A percentile compares a stretch with the other conserved stretches of the same genome.
These are phyloP conservation scores for Apteryx mantelli DNA, from an alignment of 2,113 vertebrate species.

Conservation along the genomic window DNA sequence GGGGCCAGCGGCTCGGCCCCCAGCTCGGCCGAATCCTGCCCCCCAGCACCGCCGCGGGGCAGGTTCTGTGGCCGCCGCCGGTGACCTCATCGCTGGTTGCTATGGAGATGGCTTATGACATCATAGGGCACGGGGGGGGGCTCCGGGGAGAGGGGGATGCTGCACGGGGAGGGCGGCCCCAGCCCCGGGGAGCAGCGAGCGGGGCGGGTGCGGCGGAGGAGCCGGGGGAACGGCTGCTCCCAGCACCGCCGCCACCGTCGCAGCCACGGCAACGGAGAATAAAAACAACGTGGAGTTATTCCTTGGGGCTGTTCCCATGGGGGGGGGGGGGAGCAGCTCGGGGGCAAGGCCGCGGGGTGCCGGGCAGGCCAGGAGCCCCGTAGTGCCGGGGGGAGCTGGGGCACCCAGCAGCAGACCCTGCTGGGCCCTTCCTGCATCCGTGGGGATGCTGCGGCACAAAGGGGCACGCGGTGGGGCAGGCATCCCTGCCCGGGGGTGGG, in stretches of 20 bases:
- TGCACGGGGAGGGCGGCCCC: background rate
- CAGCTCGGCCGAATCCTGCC: background rate
- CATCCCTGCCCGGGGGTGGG: background rate
- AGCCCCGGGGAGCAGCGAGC: background rate
- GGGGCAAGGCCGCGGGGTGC: too few relatives aligned
- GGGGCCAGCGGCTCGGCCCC: too few relatives aligned
- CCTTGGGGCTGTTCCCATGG: background rate
- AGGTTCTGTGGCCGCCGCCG: fast-evolving
- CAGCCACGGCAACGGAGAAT: too few relatives aligned
- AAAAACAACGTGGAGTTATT: too few relatives aligned
- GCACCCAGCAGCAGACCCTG: background rate
- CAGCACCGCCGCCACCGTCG: too few relatives aligned
- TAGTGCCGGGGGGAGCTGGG: background rate
- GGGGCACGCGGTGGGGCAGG: background rate
- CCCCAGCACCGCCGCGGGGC: background rate
- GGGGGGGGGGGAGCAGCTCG: too few relatives aligned
- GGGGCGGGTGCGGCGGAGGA: background rate
- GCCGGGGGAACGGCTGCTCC: too few relatives aligned
- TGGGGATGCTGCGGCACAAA: too few relatives aligned
- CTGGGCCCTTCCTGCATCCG: too few relatives aligned
- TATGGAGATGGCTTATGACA: background rate
- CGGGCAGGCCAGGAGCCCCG: background rate
- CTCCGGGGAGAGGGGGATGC: background rate
- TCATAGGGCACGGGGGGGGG: background rate
- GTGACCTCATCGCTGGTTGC: background rate